phyloP scores from a whole-genome alignment of 2,888 invertebrate species.

The Macrosoma leucophasiata region DNA sequence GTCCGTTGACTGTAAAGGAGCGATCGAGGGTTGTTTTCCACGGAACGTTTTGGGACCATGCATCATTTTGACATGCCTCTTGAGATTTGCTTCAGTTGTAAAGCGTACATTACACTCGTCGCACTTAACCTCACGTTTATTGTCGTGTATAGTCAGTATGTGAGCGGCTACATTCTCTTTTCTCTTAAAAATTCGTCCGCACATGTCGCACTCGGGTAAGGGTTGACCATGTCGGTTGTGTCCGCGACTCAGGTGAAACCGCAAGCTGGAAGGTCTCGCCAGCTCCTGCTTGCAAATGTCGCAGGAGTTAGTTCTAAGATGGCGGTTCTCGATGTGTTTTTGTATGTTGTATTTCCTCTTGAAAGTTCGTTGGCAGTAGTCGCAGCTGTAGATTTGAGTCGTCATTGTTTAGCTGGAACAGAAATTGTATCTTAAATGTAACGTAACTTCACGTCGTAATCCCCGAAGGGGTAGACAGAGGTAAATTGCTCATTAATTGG shows the following conservation, averaged over 20 bases:
- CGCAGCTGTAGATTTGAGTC: too few species aligned
- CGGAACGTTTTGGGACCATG: constrained; percentile 48
- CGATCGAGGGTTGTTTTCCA: constrained; percentile 40
- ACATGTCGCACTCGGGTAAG: constrained; percentile 55
- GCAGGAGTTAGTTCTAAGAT: constrained; percentile 43
- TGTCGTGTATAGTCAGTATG: constrained; percentile 26
- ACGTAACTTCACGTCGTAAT: too few species aligned
- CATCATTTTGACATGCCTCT: constrained; percentile 44
- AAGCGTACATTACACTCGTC: constrained; percentile 43
- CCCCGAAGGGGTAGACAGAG: too few species aligned
- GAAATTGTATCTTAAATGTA: too few species aligned
- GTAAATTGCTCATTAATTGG: too few species aligned
- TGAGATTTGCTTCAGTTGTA: constrained; percentile 48
- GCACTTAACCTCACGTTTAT: constrained; percentile 26
- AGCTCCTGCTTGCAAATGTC: constrained; percentile 47
- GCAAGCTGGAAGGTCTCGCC: constrained; percentile 44
- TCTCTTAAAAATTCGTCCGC: constrained; percentile 52
- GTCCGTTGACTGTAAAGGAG: constrained; percentile 46
- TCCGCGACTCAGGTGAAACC: constrained; percentile 42
- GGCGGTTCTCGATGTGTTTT: constrained; percentile 56
- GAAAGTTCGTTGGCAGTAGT: constrained; percentile 51
- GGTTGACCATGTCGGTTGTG: constrained; percentile 47
- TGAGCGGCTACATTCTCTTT: constrained; percentile 59
- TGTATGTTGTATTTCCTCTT: constrained; percentile 56
- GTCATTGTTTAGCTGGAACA: too few species aligned